phyloP scores from a whole-genome alignment of 2,113 vertebrate genomes.

The Steatornis caripensis region DNA sequence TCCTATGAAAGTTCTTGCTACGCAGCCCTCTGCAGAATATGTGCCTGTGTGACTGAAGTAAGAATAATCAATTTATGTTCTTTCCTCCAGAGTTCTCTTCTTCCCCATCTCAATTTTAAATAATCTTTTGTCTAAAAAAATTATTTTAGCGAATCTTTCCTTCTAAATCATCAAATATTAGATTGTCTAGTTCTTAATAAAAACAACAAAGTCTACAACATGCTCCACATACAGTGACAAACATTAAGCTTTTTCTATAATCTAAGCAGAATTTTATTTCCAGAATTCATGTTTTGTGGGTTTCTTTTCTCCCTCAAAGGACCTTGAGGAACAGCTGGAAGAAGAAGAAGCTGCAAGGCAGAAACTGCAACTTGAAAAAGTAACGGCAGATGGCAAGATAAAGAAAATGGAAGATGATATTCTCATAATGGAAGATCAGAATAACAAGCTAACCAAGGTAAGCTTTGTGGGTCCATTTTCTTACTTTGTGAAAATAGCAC shows the following conservation, averaged over 20 bases:
- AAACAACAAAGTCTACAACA: background rate
- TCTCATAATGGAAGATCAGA: slow-evolving; percentile 90
- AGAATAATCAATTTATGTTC: background rate
- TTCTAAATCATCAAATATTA: background rate
- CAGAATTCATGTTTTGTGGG: background rate
- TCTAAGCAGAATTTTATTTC: background rate
- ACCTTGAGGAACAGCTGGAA: slow-evolving; percentile 85
- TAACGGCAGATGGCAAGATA: slow-evolving; percentile 84
- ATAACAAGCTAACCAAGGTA: slow-evolving; percentile 89
- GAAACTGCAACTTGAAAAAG: slow-evolving; percentile 91
- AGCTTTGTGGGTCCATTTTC: background rate
- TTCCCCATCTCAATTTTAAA: background rate
- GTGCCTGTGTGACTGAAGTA: background rate
- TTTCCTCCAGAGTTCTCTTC: background rate
- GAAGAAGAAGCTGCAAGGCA: slow-evolving; percentile 87
- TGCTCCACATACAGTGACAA: background rate
- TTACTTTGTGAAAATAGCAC: background rate
- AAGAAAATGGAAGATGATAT: slow-evolving; percentile 94
- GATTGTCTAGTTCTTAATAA: background rate
- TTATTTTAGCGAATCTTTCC: background rate
- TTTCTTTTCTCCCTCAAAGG: slow-evolving; percentile 60
- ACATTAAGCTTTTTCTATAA: background rate
- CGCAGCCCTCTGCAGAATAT: background rate
- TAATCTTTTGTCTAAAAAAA: background rate
- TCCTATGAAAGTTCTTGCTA: background rate